Base-by-base conservation (phyloP, 2,113 vertebrate genomes). In the Ardeotis arabs region DNA sequence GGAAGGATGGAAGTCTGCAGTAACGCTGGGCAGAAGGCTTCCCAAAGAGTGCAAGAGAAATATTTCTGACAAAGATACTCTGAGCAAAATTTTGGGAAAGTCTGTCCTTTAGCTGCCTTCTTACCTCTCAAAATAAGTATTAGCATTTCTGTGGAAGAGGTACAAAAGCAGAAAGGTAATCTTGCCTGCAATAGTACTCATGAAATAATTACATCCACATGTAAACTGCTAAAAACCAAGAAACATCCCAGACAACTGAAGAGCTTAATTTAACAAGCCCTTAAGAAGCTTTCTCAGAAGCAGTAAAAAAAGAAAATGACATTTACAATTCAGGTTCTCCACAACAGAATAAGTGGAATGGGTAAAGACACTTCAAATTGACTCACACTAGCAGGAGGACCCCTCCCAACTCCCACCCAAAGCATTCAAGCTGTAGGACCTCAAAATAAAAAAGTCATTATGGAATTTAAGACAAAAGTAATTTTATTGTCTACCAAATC, bases 401-500 rank as follows among this genome's bases (percentile, higher is more conserved):
- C 11, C 33, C 29, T 77, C 29, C 33, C 35, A 77, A 37, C 33
- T 44, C 21, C 60, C 81, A 91, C 59, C 13, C 60, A 81, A 89
- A 89, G 56, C 33, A 53, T 3, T 79, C 49, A 69, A 1, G 2
- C 33, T 72, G 55, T 9, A 76, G 20, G 44, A 84, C 14, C 68
- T 84, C 27, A 83, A 72, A 91, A 91, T 16, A 73, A 67, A 94
- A 88, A 68, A 81, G 41, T 5, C 37, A 55, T 56, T 63, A 81
- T 2, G 3, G 44, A 80, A 96, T 87, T 95, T 77, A 81, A 64
- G 59, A 90, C 73, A 93, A 83, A 87, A 93, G 83, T 81, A 73
- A 76, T 89, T 97, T 97, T 97, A 97, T 97, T 97, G 76, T 84
- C 55, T 90, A 92, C 31, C 84, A 91, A 92, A 96, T 85, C 68